Evolutionary conservation across 2,888 invertebrate genomes (phyloP).

Genomic region (Apotomis capreana): DNA sequence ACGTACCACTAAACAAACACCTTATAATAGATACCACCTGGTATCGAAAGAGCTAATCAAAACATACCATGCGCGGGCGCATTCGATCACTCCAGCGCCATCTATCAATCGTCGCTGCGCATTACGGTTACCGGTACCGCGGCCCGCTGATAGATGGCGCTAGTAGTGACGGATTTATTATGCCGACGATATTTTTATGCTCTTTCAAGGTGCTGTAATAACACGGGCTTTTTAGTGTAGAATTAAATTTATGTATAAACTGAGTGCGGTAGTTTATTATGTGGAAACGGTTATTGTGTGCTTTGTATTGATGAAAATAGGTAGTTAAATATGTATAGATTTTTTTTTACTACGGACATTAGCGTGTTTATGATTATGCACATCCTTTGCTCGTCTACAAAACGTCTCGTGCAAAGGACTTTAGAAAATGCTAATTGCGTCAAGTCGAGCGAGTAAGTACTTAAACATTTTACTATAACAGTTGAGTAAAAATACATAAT

Average conservation of each 20-base stretch:
- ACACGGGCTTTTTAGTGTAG: constrained; percentile 55
- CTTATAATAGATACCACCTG: constrained; percentile 41
- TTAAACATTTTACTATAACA: no score
- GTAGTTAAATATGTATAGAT: background rate
- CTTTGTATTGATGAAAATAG: background rate
- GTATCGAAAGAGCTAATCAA: constrained; percentile 46
- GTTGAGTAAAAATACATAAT: no score
- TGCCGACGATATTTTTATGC: constrained; percentile 69
- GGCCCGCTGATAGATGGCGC: constrained; percentile 75
- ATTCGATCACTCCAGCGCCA: constrained; percentile 59
- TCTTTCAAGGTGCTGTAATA: constrained; percentile 67
- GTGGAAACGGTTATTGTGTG: constrained; percentile 15
- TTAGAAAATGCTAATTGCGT: no score
- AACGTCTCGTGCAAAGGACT: no score
- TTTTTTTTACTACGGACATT: no score
- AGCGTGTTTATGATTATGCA: no score
- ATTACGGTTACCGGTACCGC: constrained; percentile 71
- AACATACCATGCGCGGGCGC: constrained; percentile 43
- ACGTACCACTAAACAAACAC: constrained; percentile 32
- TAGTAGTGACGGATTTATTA: constrained; percentile 71
- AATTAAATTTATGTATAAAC: constrained; percentile 34
- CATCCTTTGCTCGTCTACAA: no score
- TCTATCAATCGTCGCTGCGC: constrained; percentile 74
- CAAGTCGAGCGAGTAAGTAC: no score
- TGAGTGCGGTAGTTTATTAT: constrained; percentile 26